phyloP scores from a whole-genome alignment of 2,113 vertebrate genomes.

The Tetrao urogallus region DNA sequence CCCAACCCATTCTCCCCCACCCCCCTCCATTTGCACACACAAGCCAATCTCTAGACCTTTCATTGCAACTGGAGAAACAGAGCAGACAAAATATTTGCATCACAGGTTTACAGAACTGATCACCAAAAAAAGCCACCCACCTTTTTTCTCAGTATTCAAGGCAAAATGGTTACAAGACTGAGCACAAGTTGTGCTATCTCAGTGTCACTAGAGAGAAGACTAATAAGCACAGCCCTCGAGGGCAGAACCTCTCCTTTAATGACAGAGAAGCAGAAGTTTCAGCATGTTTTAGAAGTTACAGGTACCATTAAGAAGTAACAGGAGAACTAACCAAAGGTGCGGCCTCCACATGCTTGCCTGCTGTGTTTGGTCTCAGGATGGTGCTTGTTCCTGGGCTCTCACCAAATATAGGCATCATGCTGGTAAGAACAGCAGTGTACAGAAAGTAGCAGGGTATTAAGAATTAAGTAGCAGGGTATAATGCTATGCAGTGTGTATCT shows the following conservation, averaged over 20 bases:
- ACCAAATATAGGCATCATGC: background rate
- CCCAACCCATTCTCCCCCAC: background rate
- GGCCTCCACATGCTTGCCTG: background rate
- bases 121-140: background rate
- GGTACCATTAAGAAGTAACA: background rate
- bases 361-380: background rate
- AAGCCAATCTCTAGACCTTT: background rate
- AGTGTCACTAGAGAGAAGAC: background rate
- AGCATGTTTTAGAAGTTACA: background rate
- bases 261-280: background rate
- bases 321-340: background rate
- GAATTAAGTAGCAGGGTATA: background rate
- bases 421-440: background rate
- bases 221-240: background rate
- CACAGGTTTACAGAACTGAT: background rate
- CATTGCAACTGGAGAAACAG: background rate
- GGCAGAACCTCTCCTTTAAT: background rate
- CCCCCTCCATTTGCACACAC: background rate
- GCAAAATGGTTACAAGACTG: background rate
- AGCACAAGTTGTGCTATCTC: background rate
- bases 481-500: background rate
- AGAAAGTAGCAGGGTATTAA: background rate
- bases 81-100: slow-evolving; percentile 10
- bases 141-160: background rate
- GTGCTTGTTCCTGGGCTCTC: background rate